A percentile compares a stretch with the other conserved stretches of the same genome.
phyloP scores from a whole-genome alignment of 1,140 invertebrate species.

The Holotrichia oblita region DNA sequence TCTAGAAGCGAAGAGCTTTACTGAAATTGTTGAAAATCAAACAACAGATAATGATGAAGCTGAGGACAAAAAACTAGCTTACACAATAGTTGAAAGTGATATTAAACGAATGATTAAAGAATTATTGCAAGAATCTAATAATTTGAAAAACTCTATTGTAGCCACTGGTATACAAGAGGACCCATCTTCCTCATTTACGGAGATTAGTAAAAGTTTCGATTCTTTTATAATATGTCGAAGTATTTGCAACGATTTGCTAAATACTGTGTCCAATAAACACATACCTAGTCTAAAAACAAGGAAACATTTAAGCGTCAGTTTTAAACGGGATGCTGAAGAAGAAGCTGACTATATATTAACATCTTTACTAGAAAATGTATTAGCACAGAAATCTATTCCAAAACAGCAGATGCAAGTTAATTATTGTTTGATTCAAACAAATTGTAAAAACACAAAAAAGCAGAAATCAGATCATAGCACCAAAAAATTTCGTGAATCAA shows the following conservation, averaged over 20 bases:
- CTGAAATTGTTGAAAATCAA: background rate
- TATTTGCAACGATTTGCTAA: constrained; percentile 25
- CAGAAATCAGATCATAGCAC: background rate
- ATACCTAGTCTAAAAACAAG: background rate
- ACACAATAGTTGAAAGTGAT: constrained; percentile 20
- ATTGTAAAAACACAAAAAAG: background rate
- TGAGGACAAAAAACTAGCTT: background rate
- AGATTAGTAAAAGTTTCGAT: constrained; percentile 11
- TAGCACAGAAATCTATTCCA: background rate
- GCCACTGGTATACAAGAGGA: constrained; percentile 15
- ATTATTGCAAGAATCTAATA: background rate
- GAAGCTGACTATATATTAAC: constrained; percentile 3
- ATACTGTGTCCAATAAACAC: background rate
- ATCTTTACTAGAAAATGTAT: background rate
- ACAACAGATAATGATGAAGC: background rate
- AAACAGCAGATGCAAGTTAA: background rate
- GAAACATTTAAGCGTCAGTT: constrained; percentile 10
- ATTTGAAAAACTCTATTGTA: constrained; percentile 32
- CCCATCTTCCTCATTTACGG: background rate
- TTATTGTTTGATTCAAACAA: constrained; percentile 17
- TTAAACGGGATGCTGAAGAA: constrained; percentile 10
- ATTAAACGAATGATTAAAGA: constrained; percentile 39
- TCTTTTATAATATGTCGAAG: constrained; percentile 4
- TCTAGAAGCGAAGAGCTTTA: background rate
- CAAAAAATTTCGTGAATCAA: background rate